Conservation (phyloP, 2,113 vertebrate genomes). For the Canis aureus region DNA sequence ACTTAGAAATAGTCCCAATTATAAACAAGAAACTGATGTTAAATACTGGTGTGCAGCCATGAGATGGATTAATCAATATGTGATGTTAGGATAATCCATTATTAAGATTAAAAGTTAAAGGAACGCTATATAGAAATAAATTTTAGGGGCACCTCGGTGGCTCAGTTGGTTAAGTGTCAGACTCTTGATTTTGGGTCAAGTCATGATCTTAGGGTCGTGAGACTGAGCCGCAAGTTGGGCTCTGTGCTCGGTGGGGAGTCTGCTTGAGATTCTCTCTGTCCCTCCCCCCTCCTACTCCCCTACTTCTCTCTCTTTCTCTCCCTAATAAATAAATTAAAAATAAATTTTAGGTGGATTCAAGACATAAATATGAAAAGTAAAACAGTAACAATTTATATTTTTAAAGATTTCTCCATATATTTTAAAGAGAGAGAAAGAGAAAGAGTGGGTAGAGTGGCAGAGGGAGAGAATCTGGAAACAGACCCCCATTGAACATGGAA, state of each 20-base stretch:
- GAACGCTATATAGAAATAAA: not conserved
- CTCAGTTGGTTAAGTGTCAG: not conserved
- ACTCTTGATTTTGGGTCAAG: not conserved
- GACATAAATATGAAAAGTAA: slow-evolving; percentile 26
- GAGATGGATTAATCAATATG: not conserved
- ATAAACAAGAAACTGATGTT: not conserved
- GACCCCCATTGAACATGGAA: not conserved
- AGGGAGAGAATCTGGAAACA: not conserved
- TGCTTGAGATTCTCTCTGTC: not conserved
- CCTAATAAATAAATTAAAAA: not conserved
- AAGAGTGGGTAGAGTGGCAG: not conserved
- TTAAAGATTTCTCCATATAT: not conserved
- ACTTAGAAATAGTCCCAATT: not conserved
- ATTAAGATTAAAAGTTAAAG: not conserved
- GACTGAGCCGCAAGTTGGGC: not conserved
- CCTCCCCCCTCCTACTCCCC: not conserved
- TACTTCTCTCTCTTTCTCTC: not conserved
- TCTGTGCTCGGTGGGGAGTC: not conserved
- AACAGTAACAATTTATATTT: not conserved
- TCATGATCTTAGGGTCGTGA: not conserved
- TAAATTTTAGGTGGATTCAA: not conserved
- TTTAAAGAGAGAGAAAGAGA: not conserved
- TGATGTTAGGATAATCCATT: not conserved
- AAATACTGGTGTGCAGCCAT: not conserved
- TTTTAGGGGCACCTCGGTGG: not conserved